Evolutionary conservation across 2,797 vertebrate species (phyloP).

Genomic region (Microcaecilia unicolor): DNA sequence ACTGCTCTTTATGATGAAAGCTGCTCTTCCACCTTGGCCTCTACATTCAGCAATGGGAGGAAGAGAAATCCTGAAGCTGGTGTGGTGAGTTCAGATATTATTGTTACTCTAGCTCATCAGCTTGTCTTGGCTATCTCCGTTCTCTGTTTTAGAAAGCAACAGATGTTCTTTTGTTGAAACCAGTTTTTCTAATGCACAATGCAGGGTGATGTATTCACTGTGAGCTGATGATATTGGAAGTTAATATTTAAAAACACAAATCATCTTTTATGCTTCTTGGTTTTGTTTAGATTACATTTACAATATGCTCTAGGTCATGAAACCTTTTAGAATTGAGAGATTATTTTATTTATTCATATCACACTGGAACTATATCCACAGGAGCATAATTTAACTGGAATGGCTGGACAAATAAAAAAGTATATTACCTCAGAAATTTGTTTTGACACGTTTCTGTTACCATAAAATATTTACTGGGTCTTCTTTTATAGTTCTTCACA

Average conservation of each 20-base stretch:
- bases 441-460: too few relatives aligned
- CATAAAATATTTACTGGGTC: too few relatives aligned
- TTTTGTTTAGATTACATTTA: neutral
- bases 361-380: too few relatives aligned
- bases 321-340: too few relatives aligned
- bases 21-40: slow-evolving; percentile 94
- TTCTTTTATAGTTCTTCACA: too few relatives aligned
- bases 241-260: slow-evolving; percentile 9
- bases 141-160: slow-evolving; percentile 11
- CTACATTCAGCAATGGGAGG: slow-evolving; percentile 95
- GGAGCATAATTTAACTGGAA: too few relatives aligned
- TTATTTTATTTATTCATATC: too few relatives aligned
- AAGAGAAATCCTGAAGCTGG: slow-evolving; percentile 96
- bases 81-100: slow-evolving; percentile 65
- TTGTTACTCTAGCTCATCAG: neutral
- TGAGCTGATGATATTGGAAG: slow-evolving; percentile 4
- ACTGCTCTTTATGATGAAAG: slow-evolving; percentile 95
- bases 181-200: slow-evolving; percentile 18
- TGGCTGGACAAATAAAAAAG: too few relatives aligned
- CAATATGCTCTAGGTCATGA: too few relatives aligned
- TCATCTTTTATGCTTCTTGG: slow-evolving; percentile 1
- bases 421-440: too few relatives aligned
- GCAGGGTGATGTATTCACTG: neutral
- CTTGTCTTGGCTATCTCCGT: neutral
- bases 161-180: slow-evolving; percentile 24